These are phyloP conservation scores for Hemaris fuciformis DNA, from an alignment of 2,888 invertebrate genomes.

Conservation along the genomic window DNA sequence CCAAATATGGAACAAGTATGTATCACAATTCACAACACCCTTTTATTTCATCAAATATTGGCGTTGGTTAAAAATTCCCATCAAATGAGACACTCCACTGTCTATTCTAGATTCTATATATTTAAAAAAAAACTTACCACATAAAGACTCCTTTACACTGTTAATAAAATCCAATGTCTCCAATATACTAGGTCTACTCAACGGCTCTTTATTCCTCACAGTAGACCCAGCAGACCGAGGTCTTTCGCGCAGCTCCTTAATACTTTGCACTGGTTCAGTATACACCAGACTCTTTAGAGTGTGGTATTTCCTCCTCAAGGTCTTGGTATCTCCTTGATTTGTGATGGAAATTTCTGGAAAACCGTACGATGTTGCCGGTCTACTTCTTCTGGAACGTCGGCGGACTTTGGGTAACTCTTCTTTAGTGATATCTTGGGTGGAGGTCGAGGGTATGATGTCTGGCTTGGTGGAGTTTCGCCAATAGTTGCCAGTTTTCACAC, in stretches of 20 bases:
- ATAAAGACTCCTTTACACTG: constrained; percentile 66
- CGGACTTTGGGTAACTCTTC: constrained; percentile 51
- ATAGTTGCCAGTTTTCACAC: constrained; percentile 64
- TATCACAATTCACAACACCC: no score
- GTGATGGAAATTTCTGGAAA: constrained; percentile 73
- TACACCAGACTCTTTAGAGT: constrained; percentile 66
- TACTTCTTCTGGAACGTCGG: constrained; percentile 50
- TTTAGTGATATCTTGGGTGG: constrained; percentile 41
- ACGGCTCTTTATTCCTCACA: constrained; percentile 59
- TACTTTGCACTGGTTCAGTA: constrained; percentile 67
- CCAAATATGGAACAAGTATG: no score
- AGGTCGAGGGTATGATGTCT: constrained; percentile 65
- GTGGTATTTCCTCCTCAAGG: constrained; percentile 51
- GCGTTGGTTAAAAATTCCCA: no score
- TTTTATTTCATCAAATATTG: no score
- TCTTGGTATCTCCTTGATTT: constrained; percentile 61
- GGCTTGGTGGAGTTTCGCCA: constrained; percentile 71
- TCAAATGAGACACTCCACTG: no score
- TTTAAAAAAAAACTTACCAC: constrained; percentile 62
- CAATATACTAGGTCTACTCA: constrained; percentile 68
- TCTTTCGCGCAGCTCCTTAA: constrained; percentile 61
- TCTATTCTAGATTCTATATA: no score
- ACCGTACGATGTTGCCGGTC: constrained; percentile 62
- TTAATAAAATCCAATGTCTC: constrained; percentile 76
- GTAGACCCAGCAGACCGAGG: constrained; percentile 74